Evolutionary conservation across 2,797 vertebrate genomes (phyloP).

Genomic region (Brotogeris chrysoptera): DNA sequence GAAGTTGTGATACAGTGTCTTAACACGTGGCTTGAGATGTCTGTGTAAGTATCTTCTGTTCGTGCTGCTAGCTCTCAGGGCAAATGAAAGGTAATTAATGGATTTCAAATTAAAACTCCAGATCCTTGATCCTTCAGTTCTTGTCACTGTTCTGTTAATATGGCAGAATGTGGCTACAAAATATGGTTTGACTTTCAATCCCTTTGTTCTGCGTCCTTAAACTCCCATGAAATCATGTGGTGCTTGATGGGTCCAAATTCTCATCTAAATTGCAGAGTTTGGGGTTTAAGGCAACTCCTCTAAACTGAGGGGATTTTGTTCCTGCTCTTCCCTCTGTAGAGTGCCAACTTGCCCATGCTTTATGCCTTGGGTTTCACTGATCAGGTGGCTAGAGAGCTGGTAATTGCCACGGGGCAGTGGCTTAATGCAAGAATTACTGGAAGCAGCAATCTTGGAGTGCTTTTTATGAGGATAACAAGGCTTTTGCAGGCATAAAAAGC

Average conservation of each 20-base stretch:
- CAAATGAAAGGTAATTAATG: background rate
- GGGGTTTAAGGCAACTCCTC: background rate
- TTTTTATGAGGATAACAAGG: constrained; percentile 72
- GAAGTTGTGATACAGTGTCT: background rate
- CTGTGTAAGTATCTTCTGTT: background rate
- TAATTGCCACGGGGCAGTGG: constrained; percentile 18
- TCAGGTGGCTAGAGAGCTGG: background rate
- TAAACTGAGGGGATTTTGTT: background rate
- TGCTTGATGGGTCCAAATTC: background rate
- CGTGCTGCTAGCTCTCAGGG: background rate
- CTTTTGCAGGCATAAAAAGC: constrained; percentile 71
- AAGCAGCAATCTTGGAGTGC: constrained; percentile 54
- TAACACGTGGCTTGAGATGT: background rate
- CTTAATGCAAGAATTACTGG: constrained; percentile 58
- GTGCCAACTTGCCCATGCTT: background rate
- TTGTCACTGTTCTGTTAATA: background rate
- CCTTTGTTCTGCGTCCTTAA: background rate
- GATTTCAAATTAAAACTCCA: background rate
- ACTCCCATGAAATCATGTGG: background rate
- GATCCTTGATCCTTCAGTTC: background rate
- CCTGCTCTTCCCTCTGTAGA: background rate
- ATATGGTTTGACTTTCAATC: background rate
- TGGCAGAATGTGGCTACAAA: background rate
- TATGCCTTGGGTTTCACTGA: constrained; percentile 18
- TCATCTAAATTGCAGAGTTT: background rate